Evolutionary conservation across 1,140 invertebrate genomes (phyloP).

Genomic region (Leguminivora glycinivorella): DNA sequence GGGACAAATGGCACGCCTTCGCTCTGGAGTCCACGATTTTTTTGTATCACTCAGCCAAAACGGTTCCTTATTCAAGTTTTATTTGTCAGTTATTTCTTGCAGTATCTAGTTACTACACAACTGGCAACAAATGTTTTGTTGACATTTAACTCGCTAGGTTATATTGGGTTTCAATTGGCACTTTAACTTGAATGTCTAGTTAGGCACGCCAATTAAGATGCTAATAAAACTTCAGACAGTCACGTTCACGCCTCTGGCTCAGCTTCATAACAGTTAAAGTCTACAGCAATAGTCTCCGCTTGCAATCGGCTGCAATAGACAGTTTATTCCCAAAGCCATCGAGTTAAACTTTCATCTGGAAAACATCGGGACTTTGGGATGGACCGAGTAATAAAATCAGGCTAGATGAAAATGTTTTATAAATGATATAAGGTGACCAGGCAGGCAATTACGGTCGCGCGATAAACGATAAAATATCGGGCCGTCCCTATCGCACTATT

Average conservation of each 20-base stretch:
- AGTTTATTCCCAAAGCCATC: neutral
- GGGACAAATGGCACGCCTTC: too few relatives aligned
- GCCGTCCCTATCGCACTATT: too few relatives aligned
- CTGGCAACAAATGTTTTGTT: neutral
- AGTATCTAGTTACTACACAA: neutral
- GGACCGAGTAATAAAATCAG: too few relatives aligned
- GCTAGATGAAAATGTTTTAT: too few relatives aligned
- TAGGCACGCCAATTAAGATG: constrained; percentile 3
- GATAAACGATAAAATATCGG: too few relatives aligned
- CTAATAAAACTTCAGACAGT: neutral
- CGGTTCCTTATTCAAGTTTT: too few relatives aligned
- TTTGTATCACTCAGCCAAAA: too few relatives aligned
- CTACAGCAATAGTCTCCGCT: neutral
- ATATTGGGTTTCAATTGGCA: constrained; percentile 4
- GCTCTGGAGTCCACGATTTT: too few relatives aligned
- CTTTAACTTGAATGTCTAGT: neutral
- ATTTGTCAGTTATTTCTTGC: too few relatives aligned
- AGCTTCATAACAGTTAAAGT: constrained; percentile 12
- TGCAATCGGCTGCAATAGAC: neutral
- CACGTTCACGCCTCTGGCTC: constrained; percentile 8
- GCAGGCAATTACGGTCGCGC: too few relatives aligned
- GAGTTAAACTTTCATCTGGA: neutral
- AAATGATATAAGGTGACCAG: too few relatives aligned
- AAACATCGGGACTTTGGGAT: neutral
- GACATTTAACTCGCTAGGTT: neutral